Percentiles rank a stretch among this genome's conserved stretches.
Conservation (phyloP, 2,797 vertebrate species). For the Crenuchus spilurus region DNA sequence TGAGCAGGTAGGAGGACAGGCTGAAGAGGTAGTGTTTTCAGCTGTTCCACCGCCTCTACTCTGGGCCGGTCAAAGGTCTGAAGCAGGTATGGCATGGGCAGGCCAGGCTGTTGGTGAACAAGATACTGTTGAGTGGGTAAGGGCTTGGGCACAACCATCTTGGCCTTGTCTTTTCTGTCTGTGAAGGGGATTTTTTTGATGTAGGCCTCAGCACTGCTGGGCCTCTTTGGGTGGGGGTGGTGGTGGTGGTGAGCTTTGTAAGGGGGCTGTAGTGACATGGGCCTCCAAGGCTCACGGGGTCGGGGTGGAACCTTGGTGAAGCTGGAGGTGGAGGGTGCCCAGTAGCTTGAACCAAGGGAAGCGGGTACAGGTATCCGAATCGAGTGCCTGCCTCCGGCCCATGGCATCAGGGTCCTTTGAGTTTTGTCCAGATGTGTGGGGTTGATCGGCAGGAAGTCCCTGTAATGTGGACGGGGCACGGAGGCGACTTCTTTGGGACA, state of each 20-base stretch:
- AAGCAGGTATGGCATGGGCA: constrained; percentile 56
- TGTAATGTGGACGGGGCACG: constrained; percentile 48
- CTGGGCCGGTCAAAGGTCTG: constrained; percentile 62
- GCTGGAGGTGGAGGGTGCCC: constrained; percentile 73
- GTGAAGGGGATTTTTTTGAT: constrained; percentile 66
- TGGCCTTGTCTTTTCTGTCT: constrained; percentile 73
- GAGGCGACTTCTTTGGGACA: constrained; percentile 52
- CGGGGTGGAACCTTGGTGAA: constrained; percentile 77
- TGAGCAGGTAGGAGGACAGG: constrained; percentile 79
- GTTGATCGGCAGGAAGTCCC: constrained; percentile 49
- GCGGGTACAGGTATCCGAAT: constrained; percentile 34
- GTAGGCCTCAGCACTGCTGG: constrained; percentile 63
- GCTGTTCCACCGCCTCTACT: constrained; percentile 65
- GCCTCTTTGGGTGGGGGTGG: constrained; percentile 52
- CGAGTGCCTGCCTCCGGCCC: constrained; percentile 48
- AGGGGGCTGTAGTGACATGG: constrained; percentile 63
- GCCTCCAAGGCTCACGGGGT: constrained; percentile 63
- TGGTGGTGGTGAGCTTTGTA: constrained; percentile 54
- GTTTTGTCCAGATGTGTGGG: constrained; percentile 51
- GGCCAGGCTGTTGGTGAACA: constrained; percentile 51
- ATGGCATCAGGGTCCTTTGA: constrained; percentile 63
- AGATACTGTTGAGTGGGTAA: constrained; percentile 66
- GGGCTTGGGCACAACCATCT: constrained; percentile 55
- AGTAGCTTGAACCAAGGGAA: constrained; percentile 64
- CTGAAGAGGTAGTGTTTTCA: constrained; percentile 67